Conservation (phyloP, 2,888 invertebrate species). For the Phania funesta region DNA sequence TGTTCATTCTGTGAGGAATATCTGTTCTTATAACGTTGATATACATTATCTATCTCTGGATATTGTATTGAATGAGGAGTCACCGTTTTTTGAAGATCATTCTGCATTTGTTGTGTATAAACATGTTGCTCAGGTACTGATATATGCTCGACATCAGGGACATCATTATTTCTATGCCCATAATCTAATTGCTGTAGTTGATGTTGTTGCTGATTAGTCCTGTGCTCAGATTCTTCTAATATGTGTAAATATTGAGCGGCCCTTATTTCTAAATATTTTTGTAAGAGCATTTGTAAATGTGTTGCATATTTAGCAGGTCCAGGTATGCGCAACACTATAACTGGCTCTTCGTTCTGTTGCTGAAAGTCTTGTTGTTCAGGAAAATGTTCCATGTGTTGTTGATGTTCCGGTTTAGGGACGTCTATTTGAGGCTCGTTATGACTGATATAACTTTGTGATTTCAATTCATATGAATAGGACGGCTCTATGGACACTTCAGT, state of each 20-base stretch:
- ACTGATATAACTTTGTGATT: slow-evolving; percentile 73
- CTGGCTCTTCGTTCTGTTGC: slow-evolving; percentile 75
- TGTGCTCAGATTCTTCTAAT: slow-evolving; percentile 77
- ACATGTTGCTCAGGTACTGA: slow-evolving; percentile 36
- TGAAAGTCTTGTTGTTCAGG: slow-evolving; percentile 30
- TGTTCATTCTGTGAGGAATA: slow-evolving; percentile 70
- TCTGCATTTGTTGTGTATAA: slow-evolving; percentile 71
- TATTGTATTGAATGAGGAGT: slow-evolving; percentile 72
- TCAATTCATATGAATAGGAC: slow-evolving; percentile 82
- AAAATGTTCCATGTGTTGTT: slow-evolving; percentile 50
- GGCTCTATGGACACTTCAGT: slow-evolving; percentile 83
- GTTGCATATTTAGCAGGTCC: slow-evolving; percentile 80
- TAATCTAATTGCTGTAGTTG: slow-evolving; percentile 67
- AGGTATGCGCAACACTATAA: slow-evolving; percentile 79
- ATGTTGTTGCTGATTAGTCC: slow-evolving; percentile 71
- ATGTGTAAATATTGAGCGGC: slow-evolving; percentile 78
- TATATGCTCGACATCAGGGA: slow-evolving; percentile 35
- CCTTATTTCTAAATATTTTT: slow-evolving; percentile 79
- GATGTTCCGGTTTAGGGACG: slow-evolving; percentile 51
- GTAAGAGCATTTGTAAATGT: slow-evolving; percentile 78
- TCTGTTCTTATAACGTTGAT: slow-evolving; percentile 76
- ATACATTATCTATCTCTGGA: slow-evolving; percentile 76
- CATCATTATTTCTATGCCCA: slow-evolving; percentile 6
- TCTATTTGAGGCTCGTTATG: slow-evolving; percentile 61
- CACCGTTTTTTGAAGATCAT: slow-evolving; percentile 71